Conservation (phyloP, 1,140 invertebrate species). For the Alviniconcha marisindica region DNA sequence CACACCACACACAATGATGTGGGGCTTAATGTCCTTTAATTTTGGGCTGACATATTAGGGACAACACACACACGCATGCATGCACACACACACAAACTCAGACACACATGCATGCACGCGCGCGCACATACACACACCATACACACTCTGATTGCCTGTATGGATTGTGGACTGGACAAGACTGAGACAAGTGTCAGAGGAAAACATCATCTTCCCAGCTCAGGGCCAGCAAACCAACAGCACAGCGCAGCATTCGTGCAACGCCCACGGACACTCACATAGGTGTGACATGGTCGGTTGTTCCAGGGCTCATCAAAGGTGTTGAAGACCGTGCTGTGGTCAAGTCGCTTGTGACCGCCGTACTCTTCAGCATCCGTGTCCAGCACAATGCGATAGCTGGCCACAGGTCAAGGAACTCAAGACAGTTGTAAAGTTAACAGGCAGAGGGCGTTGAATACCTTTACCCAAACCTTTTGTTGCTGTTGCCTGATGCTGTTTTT, state of each 20-base stretch:
- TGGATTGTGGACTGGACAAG: background rate
- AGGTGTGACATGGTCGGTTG: constrained; percentile 58
- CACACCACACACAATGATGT: background rate
- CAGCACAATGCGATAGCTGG: constrained; percentile 86
- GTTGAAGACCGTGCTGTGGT: constrained; percentile 83
- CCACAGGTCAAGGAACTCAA: constrained; percentile 38
- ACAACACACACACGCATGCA: background rate
- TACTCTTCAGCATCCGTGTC: constrained; percentile 88
- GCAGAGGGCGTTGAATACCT: too few relatives aligned
- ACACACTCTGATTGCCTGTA: background rate
- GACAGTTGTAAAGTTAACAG: too few relatives aligned
- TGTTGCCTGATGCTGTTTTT: too few relatives aligned
- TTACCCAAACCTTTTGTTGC: too few relatives aligned
- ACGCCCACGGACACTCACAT: constrained; percentile 54
- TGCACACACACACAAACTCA: background rate
- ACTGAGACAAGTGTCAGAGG: background rate
- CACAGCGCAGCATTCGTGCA: constrained; percentile 34
- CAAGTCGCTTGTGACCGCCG: constrained; percentile 89
- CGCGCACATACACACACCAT: background rate
- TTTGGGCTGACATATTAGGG: background rate
- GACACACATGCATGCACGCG: background rate
- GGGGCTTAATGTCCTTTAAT: background rate
- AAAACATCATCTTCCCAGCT: background rate
- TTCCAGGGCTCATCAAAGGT: constrained; percentile 77
- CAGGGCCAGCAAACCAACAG: background rate